Conservation (phyloP, 2,113 vertebrate species). For the Oostethus manadensis region DNA sequence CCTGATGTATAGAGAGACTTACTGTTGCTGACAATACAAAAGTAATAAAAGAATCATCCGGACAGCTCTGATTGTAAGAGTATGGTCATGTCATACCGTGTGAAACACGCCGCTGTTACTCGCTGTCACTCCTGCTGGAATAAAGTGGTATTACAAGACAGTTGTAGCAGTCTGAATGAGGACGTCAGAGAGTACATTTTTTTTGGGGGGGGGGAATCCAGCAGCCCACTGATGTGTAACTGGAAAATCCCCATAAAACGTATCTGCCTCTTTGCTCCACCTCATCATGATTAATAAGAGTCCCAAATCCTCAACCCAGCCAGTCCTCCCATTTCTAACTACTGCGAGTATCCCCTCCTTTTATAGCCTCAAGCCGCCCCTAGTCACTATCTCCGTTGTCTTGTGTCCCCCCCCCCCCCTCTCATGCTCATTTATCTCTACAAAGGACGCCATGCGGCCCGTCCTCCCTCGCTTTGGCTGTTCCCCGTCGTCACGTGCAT, state of each 20-base stretch:
- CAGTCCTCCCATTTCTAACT: constrained; percentile 26
- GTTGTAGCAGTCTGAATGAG: too few species aligned
- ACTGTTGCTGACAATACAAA: too few species aligned
- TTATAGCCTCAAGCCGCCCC: constrained; percentile 59
- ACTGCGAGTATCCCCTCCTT: constrained; percentile 53
- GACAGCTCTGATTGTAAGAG: too few species aligned
- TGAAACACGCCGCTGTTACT: too few species aligned
- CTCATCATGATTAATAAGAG: constrained; percentile 49
- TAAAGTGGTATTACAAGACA: too few species aligned
- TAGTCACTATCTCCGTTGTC: constrained; percentile 28
- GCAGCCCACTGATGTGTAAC: constrained; percentile 10
- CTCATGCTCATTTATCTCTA: constrained; percentile 23
- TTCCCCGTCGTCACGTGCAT: constrained; percentile 2
- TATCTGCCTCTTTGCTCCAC: neutral
- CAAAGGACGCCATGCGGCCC: constrained; percentile 28
- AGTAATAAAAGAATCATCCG: too few species aligned
- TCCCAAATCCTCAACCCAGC: constrained; percentile 32
- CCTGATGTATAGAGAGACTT: too few species aligned
- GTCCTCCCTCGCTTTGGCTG: constrained; percentile 12
- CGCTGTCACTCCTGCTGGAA: too few species aligned
- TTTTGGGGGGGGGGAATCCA: neutral
- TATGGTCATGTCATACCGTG: too few species aligned
- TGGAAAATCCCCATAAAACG: constrained; percentile 37
- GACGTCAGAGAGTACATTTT: too few species aligned
- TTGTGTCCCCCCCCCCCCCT: constrained; percentile 43